These are phyloP conservation scores for Synanthedon tipuliformis DNA, from an alignment of 2,888 invertebrate genomes.

Conservation along the genomic window DNA sequence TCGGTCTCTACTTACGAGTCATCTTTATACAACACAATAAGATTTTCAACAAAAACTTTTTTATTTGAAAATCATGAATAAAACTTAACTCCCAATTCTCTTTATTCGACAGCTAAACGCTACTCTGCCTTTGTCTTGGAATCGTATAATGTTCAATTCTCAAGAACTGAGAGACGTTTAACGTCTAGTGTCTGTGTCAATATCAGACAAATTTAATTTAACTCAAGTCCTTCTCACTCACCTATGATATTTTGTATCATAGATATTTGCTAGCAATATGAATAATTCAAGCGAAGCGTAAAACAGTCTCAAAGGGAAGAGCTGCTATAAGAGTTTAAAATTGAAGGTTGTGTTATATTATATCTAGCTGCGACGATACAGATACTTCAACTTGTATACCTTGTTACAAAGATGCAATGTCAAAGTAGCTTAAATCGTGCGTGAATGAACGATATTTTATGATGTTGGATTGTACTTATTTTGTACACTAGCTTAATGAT, in stretches of 20 bases:
- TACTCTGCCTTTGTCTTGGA: neutral
- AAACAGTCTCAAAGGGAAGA: conserved; percentile 59
- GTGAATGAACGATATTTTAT: no score
- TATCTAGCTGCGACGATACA: conserved; percentile 9
- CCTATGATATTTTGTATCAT: conserved; percentile 39
- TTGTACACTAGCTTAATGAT: no score
- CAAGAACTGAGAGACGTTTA: conserved; percentile 7
- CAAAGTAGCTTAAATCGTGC: no score
- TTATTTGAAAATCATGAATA: no score
- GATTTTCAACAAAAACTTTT: no score
- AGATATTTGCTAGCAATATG: conserved; percentile 50
- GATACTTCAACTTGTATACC: conserved; percentile 1
- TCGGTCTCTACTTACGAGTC: no score
- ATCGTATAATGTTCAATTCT: conserved; percentile 3
- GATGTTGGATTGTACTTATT: no score
- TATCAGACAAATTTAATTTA: conserved; percentile 8
- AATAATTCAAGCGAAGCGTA: conserved; percentile 53
- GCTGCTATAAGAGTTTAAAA: conserved; percentile 49
- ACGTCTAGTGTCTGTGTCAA: conserved; percentile 11
- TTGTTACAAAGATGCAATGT: neutral
- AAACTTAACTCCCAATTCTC: no score
- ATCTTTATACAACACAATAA: no score
- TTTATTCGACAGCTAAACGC: neutral
- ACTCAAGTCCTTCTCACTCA: conserved; percentile 23
- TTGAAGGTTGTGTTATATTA: conserved; percentile 31